Percentiles rank a stretch among this genome's conserved stretches.
Conservation (phyloP, 2,888 invertebrate species). For the Hipparchia sbordonii region DNA sequence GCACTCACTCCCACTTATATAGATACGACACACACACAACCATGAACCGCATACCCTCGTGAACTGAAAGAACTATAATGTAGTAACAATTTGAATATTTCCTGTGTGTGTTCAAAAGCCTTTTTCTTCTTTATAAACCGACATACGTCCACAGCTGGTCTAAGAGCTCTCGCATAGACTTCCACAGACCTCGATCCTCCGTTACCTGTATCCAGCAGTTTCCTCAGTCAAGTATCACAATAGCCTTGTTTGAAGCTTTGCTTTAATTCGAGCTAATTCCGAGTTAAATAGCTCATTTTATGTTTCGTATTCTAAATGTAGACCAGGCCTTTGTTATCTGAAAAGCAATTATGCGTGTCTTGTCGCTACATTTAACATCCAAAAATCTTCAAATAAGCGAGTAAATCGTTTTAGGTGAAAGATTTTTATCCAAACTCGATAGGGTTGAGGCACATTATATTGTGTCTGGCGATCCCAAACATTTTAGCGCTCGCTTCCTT, state of each 20-base stretch:
- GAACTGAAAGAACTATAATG: too few relatives aligned
- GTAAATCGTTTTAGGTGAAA: neutral
- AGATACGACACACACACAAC: too few relatives aligned
- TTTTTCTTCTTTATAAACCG: neutral
- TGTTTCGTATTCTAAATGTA: neutral
- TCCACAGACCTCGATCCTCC: neutral
- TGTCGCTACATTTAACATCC: constrained; percentile 5
- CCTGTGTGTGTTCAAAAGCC: too few relatives aligned
- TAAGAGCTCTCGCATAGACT: neutral
- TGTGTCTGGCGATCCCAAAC: neutral
- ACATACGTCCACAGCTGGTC: neutral
- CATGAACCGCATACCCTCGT: too few relatives aligned
- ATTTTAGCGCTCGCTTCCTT: neutral
- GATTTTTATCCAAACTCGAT: neutral
- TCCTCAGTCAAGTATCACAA: too few relatives aligned
- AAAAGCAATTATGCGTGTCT: neutral
- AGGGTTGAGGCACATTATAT: neutral
- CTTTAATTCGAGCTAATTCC: too few relatives aligned
- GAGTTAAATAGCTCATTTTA: too few relatives aligned
- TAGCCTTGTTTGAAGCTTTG: too few relatives aligned
- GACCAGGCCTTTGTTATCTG: neutral
- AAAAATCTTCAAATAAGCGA: neutral
- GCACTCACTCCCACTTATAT: too few relatives aligned
- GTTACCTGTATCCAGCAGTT: too few relatives aligned
- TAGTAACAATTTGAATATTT: too few relatives aligned